Evolutionary conservation across 2,113 vertebrate species (phyloP).

Genomic region (Caretta caretta): DNA sequence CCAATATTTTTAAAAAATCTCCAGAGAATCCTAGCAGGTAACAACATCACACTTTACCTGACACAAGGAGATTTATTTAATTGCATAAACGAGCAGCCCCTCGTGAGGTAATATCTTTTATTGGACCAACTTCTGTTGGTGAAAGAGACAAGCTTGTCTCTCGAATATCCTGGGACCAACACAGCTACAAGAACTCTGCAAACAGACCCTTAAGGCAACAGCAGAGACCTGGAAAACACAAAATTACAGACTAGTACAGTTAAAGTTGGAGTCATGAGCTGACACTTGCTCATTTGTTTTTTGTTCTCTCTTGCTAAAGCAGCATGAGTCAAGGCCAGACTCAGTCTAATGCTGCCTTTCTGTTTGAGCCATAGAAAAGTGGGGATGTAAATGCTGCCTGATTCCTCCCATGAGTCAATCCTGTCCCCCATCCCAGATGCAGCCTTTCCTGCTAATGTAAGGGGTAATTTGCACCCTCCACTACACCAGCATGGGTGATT

Average conservation of each 20-base stretch:
- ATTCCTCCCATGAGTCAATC: rapidly evolving
- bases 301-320: not conserved
- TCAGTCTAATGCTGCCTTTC: not conserved
- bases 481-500: not conserved
- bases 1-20: not conserved
- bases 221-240: not conserved
- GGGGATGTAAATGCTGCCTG: not conserved
- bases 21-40: not conserved
- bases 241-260: not conserved
- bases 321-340: not conserved
- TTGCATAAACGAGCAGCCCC: not conserved
- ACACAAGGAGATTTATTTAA: not conserved
- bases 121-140: not conserved
- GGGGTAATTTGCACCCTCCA: not conserved
- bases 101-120: not conserved
- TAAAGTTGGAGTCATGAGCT: not conserved
- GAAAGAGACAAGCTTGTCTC: not conserved
- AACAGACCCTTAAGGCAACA: not conserved
- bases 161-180: not conserved
- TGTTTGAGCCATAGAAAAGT: not conserved
- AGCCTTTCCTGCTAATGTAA: not conserved
- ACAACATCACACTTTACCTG: not conserved
- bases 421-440: not conserved
- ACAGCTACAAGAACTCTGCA: not conserved
- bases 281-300: not conserved